phyloP scores from a whole-genome alignment of 2,113 vertebrate genomes.

The Excalfactoria chinensis region DNA sequence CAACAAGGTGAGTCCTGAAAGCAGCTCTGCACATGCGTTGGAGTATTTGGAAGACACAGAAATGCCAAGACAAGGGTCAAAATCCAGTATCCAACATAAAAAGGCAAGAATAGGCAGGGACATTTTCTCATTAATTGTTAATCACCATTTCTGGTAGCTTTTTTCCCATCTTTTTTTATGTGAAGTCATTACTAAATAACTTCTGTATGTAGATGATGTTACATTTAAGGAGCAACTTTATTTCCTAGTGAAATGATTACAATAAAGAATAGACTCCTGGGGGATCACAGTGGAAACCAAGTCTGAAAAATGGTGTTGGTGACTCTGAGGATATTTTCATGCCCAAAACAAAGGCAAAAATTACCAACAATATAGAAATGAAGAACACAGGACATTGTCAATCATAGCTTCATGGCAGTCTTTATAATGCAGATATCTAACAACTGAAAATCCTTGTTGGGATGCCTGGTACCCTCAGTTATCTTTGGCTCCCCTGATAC shows the following conservation, averaged over 20 bases:
- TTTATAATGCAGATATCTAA: background rate
- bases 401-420: background rate
- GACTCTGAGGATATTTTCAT: background rate
- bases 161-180: background rate
- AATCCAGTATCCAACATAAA: background rate
- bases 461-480: background rate
- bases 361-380: background rate
- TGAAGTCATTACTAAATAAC: background rate
- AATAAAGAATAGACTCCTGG: background rate
- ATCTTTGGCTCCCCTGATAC: background rate
- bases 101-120: background rate
- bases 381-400: background rate
- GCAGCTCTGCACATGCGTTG: background rate
- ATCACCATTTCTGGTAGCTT: background rate
- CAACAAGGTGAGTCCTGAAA: constrained; percentile 14
- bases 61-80: background rate
- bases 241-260: background rate
- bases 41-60: background rate
- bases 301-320: background rate
- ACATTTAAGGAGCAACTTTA: background rate
- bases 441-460: background rate
- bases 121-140: background rate
- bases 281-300: background rate
- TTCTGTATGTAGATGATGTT: background rate
- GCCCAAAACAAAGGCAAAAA: background rate